phyloP scores from a whole-genome alignment of 1,140 invertebrate genomes.

The Apis cerana region DNA sequence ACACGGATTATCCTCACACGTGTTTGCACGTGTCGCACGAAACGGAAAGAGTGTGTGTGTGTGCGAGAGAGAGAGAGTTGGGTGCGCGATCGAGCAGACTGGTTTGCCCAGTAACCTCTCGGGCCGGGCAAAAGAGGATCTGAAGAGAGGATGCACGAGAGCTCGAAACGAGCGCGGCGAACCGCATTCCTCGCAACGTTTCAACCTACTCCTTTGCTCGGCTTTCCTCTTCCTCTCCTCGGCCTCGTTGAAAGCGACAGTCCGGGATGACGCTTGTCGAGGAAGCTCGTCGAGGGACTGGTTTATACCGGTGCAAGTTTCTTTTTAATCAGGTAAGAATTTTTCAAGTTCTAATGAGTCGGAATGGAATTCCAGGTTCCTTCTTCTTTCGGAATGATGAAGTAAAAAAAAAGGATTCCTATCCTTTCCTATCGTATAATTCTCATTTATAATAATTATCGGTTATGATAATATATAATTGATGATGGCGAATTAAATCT shows the following conservation, averaged over 20 bases:
- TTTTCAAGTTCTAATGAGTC: not conserved
- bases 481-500: too few relatives aligned
- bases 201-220: conserved; percentile 25
- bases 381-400: too few relatives aligned
- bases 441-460: too few relatives aligned
- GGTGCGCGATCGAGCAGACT: conserved; percentile 58
- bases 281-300: not conserved
- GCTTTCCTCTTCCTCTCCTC: conserved; percentile 44
- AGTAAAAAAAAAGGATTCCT: too few relatives aligned
- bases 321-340: not conserved
- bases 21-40: conserved; percentile 21
- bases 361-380: too few relatives aligned
- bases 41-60: conserved; percentile 31
- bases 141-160: conserved; percentile 56
- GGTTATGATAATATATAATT: too few relatives aligned
- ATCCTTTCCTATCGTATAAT: too few relatives aligned
- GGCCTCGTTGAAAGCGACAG: conserved; percentile 33
- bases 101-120: conserved; percentile 76
- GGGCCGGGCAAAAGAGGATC: conserved; percentile 60
- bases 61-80: conserved; percentile 5
- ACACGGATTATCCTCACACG: conserved; percentile 38
- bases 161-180: conserved; percentile 55
- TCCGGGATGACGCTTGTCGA: not conserved
- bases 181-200: conserved; percentile 69
- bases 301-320: not conserved